These are phyloP conservation scores for Oeneis ivallda DNA, from an alignment of 2,888 invertebrate genomes.

Conservation along the genomic window DNA sequence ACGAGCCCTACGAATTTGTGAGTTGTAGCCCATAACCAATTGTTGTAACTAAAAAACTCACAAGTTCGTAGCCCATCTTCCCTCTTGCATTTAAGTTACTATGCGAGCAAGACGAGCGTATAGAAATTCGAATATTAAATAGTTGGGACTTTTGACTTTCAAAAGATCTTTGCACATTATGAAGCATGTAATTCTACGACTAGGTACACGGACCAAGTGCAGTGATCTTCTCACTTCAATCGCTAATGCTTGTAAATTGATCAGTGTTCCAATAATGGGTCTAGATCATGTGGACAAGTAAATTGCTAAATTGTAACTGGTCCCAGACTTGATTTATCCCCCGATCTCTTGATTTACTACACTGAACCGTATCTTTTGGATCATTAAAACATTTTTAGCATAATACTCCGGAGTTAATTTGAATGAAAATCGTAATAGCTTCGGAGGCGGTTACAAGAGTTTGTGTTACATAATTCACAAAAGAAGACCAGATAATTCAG, in stretches of 20 bases:
- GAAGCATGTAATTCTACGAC: too few relatives aligned
- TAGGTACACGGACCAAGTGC: too few relatives aligned
- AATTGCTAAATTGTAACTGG: conserved; percentile 70
- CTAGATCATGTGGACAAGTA: conserved; percentile 70
- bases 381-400: conserved; percentile 36
- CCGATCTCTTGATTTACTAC: conserved; percentile 33
- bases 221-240: background rate
- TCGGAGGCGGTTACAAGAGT: conserved; percentile 52
- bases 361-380: conserved; percentile 40
- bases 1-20: too few relatives aligned
- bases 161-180: too few relatives aligned
- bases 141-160: too few relatives aligned
- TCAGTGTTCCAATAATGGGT: conserved; percentile 53
- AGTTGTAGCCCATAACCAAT: too few relatives aligned
- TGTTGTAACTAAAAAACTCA: too few relatives aligned
- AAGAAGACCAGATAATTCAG: too few relatives aligned
- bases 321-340: conserved; percentile 63
- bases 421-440: conserved; percentile 57
- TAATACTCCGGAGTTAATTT: conserved; percentile 33
- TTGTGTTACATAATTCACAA: background rate
- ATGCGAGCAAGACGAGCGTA: too few relatives aligned
- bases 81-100: too few relatives aligned
- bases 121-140: too few relatives aligned
- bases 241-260: conserved; percentile 34
- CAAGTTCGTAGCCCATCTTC: too few relatives aligned